phyloP scores from a whole-genome alignment of 1,140 invertebrate genomes.

The Vanessa tameamea region DNA sequence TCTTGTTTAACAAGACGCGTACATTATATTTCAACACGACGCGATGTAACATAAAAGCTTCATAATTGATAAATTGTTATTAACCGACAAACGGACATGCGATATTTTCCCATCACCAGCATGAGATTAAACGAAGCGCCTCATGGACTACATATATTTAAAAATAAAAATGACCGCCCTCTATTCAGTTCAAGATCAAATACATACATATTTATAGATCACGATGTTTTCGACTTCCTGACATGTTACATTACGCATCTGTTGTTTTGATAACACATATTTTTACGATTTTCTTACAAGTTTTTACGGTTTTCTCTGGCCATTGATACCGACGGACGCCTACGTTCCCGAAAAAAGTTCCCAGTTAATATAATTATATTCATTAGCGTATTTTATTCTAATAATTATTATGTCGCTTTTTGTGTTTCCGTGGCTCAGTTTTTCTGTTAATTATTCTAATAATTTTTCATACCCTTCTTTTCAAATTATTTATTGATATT shows the following conservation, averaged over 20 bases:
- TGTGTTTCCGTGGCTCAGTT: background rate
- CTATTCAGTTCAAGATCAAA: slow-evolving; percentile 35
- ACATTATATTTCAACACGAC: background rate
- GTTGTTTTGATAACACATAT: slow-evolving; percentile 31
- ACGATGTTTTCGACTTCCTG: slow-evolving; percentile 28
- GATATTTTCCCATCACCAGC: slow-evolving; percentile 15
- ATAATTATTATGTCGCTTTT: background rate
- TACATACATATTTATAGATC: slow-evolving; percentile 25
- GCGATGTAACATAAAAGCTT: slow-evolving; percentile 13
- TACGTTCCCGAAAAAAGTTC: background rate
- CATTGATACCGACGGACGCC: slow-evolving; percentile 1
- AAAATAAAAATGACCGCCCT: slow-evolving; percentile 27
- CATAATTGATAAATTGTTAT: slow-evolving; percentile 16
- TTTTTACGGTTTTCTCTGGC: background rate
- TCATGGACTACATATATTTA: background rate
- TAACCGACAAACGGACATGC: slow-evolving; percentile 2
- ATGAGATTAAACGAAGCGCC: slow-evolving; percentile 7
- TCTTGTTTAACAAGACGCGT: too few species aligned
- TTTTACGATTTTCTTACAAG: slow-evolving; percentile 1
- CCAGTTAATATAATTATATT: background rate
- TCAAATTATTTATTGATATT: too few species aligned
- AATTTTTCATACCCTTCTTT: background rate
- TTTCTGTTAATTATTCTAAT: background rate
- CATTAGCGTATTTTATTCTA: background rate
- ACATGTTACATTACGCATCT: slow-evolving; percentile 26